Percentiles rank a stretch among this genome's conserved stretches.
phyloP scores from a whole-genome alignment of 2,888 invertebrate genomes.

The Lepetodrilus schrolli region DNA sequence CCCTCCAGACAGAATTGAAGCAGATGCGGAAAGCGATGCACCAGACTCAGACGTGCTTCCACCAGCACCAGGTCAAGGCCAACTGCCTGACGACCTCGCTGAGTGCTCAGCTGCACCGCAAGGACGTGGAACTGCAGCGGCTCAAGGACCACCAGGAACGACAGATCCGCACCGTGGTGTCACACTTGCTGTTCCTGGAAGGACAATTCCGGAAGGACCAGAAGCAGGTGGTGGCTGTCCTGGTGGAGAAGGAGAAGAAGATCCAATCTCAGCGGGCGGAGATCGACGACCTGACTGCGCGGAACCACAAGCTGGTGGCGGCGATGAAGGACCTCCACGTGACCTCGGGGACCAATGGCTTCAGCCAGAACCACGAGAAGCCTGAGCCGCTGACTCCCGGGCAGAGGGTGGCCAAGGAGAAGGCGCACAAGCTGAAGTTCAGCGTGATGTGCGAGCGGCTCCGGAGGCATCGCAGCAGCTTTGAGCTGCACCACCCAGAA shows the following conservation, averaged over 20 bases:
- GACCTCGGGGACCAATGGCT: slow-evolving; percentile 55
- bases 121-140: slow-evolving; percentile 47
- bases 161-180: slow-evolving; percentile 56
- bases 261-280: slow-evolving; percentile 54
- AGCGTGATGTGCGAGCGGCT: slow-evolving; percentile 58
- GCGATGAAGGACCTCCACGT: slow-evolving; percentile 59
- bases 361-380: slow-evolving; percentile 13
- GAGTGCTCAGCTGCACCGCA: slow-evolving; percentile 53
- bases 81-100: slow-evolving; percentile 53
- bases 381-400: background rate
- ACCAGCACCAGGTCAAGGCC: slow-evolving; percentile 49
- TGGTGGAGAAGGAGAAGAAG: slow-evolving; percentile 54
- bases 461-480: slow-evolving; percentile 61
- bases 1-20: slow-evolving; percentile 37
- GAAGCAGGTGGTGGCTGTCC: slow-evolving; percentile 46
- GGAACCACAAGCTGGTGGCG: slow-evolving; percentile 55
- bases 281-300: slow-evolving; percentile 55
- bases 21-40: slow-evolving; percentile 41
- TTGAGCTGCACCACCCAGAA: slow-evolving; percentile 59
- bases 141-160: slow-evolving; percentile 50
- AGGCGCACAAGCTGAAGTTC: slow-evolving; percentile 48
- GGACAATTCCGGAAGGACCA: slow-evolving; percentile 61
- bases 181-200: slow-evolving; percentile 61
- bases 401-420: slow-evolving; percentile 36
- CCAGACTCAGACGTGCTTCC: slow-evolving; percentile 45